Evolutionary conservation across 2,888 invertebrate genomes (phyloP).

Genomic region (Sclerodermus sp.): DNA sequence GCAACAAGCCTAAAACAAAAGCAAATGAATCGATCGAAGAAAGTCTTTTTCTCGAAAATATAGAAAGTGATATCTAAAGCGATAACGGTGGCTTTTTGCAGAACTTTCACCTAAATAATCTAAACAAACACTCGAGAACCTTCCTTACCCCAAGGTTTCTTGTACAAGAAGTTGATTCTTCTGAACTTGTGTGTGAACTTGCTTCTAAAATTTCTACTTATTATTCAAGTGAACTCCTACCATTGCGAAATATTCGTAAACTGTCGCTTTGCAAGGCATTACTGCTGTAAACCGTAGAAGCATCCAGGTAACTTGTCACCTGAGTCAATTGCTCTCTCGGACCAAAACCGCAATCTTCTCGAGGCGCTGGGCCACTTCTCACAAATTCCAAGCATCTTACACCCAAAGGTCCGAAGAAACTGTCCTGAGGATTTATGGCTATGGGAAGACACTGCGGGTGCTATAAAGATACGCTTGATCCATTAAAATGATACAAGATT

Average conservation of each 20-base stretch:
- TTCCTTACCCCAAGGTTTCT: too few relatives aligned
- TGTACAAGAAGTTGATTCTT: too few relatives aligned
- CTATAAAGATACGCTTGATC: constrained; percentile 53
- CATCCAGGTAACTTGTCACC: constrained; percentile 80
- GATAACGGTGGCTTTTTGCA: too few relatives aligned
- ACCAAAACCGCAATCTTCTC: constrained; percentile 78
- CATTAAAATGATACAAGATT: too few relatives aligned
- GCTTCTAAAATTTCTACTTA: too few relatives aligned
- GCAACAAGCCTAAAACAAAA: constrained; percentile 47
- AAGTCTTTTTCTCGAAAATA: background rate
- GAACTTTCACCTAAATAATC: too few relatives aligned
- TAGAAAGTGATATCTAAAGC: too few relatives aligned
- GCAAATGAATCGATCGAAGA: background rate
- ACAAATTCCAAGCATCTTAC: constrained; percentile 81
- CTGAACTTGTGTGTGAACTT: too few relatives aligned
- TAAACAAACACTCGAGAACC: too few relatives aligned
- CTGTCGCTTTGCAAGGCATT: constrained; percentile 70
- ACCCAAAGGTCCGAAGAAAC: constrained; percentile 71
- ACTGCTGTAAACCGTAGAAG: constrained; percentile 80
- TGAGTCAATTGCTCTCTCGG: constrained; percentile 86
- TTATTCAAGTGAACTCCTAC: too few relatives aligned
- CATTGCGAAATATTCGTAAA: constrained; percentile 75
- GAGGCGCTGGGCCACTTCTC: constrained; percentile 78
- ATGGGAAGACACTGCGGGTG: constrained; percentile 89
- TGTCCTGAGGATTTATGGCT: constrained; percentile 71